Base-by-base conservation (phyloP, 2,797 vertebrate genomes). In the Diplodus sargus region DNA sequence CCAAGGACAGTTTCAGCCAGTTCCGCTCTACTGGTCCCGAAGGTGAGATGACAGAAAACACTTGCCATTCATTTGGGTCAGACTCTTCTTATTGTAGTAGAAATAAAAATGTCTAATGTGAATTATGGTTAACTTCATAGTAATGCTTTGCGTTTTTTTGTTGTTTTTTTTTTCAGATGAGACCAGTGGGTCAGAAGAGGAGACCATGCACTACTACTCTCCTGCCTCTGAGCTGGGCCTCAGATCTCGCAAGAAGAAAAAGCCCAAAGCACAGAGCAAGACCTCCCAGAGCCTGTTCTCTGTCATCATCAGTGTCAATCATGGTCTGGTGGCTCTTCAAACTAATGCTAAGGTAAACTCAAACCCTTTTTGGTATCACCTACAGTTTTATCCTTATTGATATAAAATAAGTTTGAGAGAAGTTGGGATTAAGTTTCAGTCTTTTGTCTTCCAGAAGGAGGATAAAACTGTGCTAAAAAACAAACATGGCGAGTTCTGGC, bases 131-230 rank as follows among this genome's bases (percentile, higher is more conserved):
- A 59, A 30, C 42, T 67, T 70, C 17, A 58, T 43, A 2, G n/a
- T 64, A 42, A 13, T 53, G 15, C 42, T 66, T 47, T 84, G 14
- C 81, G 42, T 34, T 84, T 8, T 92, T n/a, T n/a, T n/a, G n/a
- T n/a, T n/a, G n/a, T n/a, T n/a, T n/a, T n/a, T n/a, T 39, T 69
- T 64, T 23, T 10, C 87, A 99, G 98, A 99, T 85, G 98, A 99
- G 49, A 97, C 97, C 70, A 99, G 98, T 76, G 97, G 97, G 23
- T 99, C 98, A 28, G 98, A 99, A 74, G 98, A 99, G 70, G 98
- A 99, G 85, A 96, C 94, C 57, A 82, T 97, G 79, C 96, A 96
- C 28, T 98, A 97, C 83, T 97, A 97, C 89, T 96, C 93, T 23
- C 91, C 97, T 25, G 91, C 96, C 25, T 86, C 91, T 30, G 98